phyloP scores from a whole-genome alignment of 1,140 invertebrate species.

The Drosophila bocqueti region DNA sequence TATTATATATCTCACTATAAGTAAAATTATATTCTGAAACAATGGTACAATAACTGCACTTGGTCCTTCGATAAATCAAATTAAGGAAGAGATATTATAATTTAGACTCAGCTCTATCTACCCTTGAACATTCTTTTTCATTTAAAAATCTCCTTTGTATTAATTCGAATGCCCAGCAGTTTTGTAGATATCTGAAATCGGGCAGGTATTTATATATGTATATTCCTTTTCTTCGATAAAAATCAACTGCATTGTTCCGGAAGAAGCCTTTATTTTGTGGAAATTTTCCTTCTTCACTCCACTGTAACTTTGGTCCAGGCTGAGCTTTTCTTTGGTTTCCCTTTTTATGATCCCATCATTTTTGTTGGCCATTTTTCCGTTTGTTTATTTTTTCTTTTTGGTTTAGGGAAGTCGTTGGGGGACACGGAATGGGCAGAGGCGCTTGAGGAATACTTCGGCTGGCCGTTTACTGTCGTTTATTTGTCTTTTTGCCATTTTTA shows the following conservation, averaged over 20 bases:
- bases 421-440: conserved; percentile 1
- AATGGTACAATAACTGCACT: too few species aligned
- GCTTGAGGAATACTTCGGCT: conserved; percentile 49
- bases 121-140: too few species aligned
- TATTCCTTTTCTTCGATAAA: neutral
- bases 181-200: neutral
- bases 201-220: neutral
- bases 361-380: conserved; percentile 55
- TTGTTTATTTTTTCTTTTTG: conserved; percentile 37
- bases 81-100: too few species aligned
- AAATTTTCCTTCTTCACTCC: conserved; percentile 2
- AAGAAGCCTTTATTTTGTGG: neutral
- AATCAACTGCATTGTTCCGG: neutral
- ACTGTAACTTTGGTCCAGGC: conserved; percentile 53
- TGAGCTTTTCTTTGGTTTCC: conserved; percentile 45
- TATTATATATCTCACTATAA: too few species aligned
- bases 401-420: conserved; percentile 4
- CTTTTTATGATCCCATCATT: conserved; percentile 76
- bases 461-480: conserved; percentile 80
- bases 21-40: too few species aligned
- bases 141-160: too few species aligned
- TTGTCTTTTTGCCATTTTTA: conserved; percentile 84
- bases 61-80: too few species aligned
- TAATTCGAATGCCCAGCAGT: too few species aligned
- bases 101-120: too few species aligned